Evolutionary conservation across 2,888 invertebrate genomes (phyloP).

Genomic region (Cataglyphis albicans): DNA sequence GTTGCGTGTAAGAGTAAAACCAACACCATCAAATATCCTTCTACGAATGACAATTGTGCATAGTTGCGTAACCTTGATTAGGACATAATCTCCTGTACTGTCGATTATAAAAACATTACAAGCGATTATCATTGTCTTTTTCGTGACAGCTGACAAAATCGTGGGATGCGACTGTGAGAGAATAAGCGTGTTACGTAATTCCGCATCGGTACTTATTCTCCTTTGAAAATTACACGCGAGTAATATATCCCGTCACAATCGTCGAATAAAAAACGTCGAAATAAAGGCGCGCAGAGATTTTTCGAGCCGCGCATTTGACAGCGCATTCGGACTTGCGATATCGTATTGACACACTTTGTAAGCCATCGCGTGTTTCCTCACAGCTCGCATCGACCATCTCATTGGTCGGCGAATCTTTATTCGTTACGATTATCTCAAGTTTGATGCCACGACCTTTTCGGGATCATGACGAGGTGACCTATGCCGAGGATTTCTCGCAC

Average conservation of each 20-base stretch:
- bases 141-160: neutral
- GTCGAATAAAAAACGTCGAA: neutral
- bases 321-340: neutral
- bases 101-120: constrained; percentile 17
- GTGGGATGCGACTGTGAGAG: neutral
- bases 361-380: constrained; percentile 3
- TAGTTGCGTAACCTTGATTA: constrained; percentile 19
- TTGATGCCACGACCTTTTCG: constrained; percentile 24
- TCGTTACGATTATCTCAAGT: constrained; percentile 33
- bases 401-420: constrained; percentile 34
- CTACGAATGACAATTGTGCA: neutral
- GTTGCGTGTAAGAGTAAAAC: neutral
- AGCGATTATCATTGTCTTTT: neutral
- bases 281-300: neutral
- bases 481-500: constrained; percentile 3
- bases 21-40: constrained; percentile 1
- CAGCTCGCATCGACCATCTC: neutral
- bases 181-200: neutral
- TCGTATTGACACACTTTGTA: constrained; percentile 29
- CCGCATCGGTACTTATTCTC: neutral
- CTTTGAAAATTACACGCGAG: neutral
- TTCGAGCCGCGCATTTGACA: neutral
- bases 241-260: neutral
- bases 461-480: constrained; percentile 28
- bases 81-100: neutral